These are phyloP conservation scores for Lithophane ornitopus DNA, from an alignment of 2,888 invertebrate species.

Conservation along the genomic window DNA sequence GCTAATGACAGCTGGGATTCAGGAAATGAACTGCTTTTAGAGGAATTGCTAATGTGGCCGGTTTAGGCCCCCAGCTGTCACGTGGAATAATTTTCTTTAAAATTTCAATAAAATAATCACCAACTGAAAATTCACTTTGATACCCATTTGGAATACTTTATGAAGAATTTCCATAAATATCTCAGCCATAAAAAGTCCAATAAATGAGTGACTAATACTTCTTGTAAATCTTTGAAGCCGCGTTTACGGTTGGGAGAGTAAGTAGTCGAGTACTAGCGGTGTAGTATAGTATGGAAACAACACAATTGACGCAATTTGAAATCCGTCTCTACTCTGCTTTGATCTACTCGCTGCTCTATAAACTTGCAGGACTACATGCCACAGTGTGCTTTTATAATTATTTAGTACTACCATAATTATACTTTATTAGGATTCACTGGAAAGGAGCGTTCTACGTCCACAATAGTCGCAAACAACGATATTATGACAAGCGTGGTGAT, in stretches of 20 bases:
- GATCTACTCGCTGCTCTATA: neutral
- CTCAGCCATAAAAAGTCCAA: slow-evolving; percentile 45
- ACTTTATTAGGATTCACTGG: neutral
- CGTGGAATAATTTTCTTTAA: slow-evolving; percentile 21
- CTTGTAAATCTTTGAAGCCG: slow-evolving; percentile 23
- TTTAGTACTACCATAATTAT: no score
- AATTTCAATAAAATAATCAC: slow-evolving; percentile 23
- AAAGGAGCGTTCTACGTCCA: neutral
- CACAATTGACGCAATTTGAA: neutral
- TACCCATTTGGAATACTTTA: slow-evolving; percentile 32
- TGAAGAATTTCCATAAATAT: slow-evolving; percentile 40
- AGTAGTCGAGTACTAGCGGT: slow-evolving; percentile 1
- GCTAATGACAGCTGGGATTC: no score
- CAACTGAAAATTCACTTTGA: slow-evolving; percentile 26
- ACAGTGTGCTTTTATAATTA: no score
- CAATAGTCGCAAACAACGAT: neutral
- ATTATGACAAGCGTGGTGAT: no score
- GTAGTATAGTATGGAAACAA: neutral
- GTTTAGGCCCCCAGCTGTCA: no score
- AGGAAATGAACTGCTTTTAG: no score
- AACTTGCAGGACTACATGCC: neutral
- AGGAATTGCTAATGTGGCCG: no score
- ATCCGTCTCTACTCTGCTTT: neutral
- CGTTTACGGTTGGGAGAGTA: slow-evolving; percentile 37
- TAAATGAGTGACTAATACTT: slow-evolving; percentile 47